These are phyloP conservation scores for Chromobotia macracanthus DNA, from an alignment of 2,797 vertebrate species.

Conservation along the genomic window DNA sequence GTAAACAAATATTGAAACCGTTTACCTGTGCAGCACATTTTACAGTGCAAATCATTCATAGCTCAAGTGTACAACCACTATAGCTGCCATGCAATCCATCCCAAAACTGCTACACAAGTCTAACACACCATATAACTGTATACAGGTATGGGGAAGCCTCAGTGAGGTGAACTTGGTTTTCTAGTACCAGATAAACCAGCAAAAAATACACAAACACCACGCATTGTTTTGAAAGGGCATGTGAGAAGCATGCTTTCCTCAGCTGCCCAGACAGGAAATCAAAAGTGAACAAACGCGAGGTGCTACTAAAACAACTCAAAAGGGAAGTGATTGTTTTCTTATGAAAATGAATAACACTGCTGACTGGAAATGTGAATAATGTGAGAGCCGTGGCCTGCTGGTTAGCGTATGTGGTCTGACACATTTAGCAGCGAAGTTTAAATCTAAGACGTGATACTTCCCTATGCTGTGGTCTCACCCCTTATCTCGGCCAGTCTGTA, in stretches of 20 bases:
- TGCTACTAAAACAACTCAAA: not conserved
- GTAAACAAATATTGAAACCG: slow-evolving; percentile 9
- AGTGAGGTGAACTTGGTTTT: slow-evolving; percentile 3
- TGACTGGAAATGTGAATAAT: not conserved
- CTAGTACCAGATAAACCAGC: not conserved
- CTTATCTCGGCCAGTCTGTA: too few relatives aligned
- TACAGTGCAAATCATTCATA: not conserved
- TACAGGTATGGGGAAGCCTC: not conserved
- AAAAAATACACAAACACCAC: not conserved
- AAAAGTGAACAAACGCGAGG: slow-evolving; percentile 12
- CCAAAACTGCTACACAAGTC: slow-evolving; percentile 8
- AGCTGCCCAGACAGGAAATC: not conserved
- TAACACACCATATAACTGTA: too few relatives aligned
- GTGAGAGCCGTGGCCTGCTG: not conserved
- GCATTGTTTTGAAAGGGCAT: slow-evolving; percentile 19
- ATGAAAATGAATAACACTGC: not conserved
- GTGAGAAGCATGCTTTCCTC: slow-evolving; percentile 34
- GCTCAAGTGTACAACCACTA: not conserved
- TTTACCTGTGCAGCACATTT: not conserved
- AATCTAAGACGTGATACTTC: too few relatives aligned
- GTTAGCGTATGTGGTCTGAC: not conserved
- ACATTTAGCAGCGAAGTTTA: not conserved
- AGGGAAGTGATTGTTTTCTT: not conserved
- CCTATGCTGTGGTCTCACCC: too few relatives aligned
- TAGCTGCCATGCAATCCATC: too few relatives aligned